Evolutionary conservation across 2,113 vertebrate genomes (phyloP).

Genomic region (human): DNA sequence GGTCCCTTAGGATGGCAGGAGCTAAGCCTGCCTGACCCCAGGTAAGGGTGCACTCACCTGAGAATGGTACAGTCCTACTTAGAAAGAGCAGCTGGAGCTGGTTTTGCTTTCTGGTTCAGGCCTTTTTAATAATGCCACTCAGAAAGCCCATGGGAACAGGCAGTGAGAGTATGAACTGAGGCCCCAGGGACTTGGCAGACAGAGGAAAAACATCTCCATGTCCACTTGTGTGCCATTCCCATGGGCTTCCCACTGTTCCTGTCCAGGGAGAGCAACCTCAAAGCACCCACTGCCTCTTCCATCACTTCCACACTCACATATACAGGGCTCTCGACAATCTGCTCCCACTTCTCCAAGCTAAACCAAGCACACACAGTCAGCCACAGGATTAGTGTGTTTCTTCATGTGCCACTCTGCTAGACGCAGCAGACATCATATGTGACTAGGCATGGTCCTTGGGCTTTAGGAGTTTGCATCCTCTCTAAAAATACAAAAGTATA

Average conservation of each 20-base stretch:
- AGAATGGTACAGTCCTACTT: neutral
- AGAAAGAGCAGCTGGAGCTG: neutral
- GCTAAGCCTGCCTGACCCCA: neutral
- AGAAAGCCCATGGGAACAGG: neutral
- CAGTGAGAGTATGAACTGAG: neutral
- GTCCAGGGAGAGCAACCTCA: neutral
- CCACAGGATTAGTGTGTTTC: neutral
- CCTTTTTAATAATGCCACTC: conserved; percentile 29
- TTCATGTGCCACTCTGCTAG: neutral
- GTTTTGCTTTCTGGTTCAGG: neutral
- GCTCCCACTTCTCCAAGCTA: neutral
- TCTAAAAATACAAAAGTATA: neutral
- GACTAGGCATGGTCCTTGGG: neutral
- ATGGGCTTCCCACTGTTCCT: neutral
- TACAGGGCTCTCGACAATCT: neutral
- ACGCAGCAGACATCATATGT: neutral
- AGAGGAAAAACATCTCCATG: neutral
- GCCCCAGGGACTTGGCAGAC: neutral
- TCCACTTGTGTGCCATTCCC: neutral
- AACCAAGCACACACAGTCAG: neutral
- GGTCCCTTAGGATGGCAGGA: neutral
- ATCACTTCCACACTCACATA: neutral
- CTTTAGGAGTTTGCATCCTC: neutral
- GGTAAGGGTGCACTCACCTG: neutral
- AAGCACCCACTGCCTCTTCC: neutral